A percentile compares a stretch with the other conserved stretches of the same genome.
Evolutionary conservation across 2,113 vertebrate genomes (phyloP).

Genomic region (Bathybates hornii): DNA sequence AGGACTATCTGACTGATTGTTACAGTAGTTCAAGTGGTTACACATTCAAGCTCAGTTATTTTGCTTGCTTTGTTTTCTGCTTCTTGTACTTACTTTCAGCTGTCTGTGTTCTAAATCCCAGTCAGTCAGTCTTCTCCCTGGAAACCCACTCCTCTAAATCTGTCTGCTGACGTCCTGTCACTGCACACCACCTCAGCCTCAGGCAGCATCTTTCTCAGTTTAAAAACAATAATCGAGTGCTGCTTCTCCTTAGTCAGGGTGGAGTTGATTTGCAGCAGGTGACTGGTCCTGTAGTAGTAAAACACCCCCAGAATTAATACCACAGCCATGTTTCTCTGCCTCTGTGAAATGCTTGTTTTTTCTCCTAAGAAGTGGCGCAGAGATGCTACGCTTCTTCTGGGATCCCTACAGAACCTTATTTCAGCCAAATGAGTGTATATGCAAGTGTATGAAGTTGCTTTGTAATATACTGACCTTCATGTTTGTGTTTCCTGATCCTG

Average conservation of each 20-base stretch:
- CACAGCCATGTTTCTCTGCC: neutral
- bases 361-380: neutral
- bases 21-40: neutral
- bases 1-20: neutral
- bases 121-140: neutral
- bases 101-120: neutral
- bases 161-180: neutral
- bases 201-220: neutral
- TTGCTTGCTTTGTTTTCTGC: neutral
- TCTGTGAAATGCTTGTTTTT: neutral
- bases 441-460: neutral
- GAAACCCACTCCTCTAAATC: neutral
- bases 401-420: neutral
- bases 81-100: neutral
- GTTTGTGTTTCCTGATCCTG: neutral
- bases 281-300: neutral
- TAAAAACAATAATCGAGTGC: neutral
- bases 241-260: neutral
- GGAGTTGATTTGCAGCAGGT: neutral
- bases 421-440: neutral
- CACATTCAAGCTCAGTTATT: neutral
- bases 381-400: neutral
- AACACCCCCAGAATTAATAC: neutral
- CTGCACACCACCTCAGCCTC: neutral
- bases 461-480: neutral